Conservation (phyloP, 2,113 vertebrate species). For the Leucopternis melanops region DNA sequence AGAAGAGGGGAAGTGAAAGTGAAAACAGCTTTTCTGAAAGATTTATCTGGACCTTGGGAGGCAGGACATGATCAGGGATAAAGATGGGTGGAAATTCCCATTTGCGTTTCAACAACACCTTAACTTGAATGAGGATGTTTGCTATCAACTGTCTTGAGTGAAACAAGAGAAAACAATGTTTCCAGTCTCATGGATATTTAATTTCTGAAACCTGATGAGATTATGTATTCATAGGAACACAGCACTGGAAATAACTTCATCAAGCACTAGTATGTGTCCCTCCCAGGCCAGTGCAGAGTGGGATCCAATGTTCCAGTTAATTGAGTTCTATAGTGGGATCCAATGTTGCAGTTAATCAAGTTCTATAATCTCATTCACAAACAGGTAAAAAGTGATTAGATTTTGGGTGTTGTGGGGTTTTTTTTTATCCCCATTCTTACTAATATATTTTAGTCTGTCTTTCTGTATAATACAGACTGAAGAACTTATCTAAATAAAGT, state of each 20-base stretch:
- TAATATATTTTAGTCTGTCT: background rate
- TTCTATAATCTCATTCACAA: background rate
- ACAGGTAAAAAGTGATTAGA: background rate
- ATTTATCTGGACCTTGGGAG: background rate
- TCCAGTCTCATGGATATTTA: background rate
- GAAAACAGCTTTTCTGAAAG: background rate
- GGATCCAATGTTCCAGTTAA: background rate
- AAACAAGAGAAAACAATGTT: background rate
- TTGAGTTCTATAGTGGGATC: background rate
- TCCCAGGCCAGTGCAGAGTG: background rate
- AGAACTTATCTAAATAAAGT: background rate
- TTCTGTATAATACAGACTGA: background rate
- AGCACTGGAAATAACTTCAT: background rate
- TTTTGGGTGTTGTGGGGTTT: background rate
- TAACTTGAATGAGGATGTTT: background rate
- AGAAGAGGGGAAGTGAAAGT: background rate
- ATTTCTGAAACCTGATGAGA: background rate
- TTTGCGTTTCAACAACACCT: background rate
- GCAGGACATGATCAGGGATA: background rate
- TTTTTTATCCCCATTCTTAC: background rate
- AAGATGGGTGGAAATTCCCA: background rate
- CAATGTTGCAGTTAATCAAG: background rate
- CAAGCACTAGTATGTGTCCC: background rate
- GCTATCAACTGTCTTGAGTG: background rate
- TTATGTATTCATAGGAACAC: background rate